Evolutionary conservation across 2,888 invertebrate genomes (phyloP).

Genomic region (Sphaerophoria taeniata): DNA sequence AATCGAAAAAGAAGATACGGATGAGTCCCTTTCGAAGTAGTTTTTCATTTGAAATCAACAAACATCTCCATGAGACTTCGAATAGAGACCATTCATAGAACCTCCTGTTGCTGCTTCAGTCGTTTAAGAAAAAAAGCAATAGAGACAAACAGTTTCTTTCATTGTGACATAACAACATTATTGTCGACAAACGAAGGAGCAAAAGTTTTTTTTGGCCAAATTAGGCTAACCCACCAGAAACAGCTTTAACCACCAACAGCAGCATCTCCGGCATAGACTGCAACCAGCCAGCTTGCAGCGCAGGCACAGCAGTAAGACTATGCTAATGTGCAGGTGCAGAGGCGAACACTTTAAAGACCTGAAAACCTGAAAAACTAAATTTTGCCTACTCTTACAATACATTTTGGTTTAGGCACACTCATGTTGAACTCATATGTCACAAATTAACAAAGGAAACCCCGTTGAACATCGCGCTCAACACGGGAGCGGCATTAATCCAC

Average conservation of each 20-base stretch:
- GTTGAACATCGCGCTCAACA: slow-evolving; percentile 58
- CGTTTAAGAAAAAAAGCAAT: slow-evolving; percentile 10
- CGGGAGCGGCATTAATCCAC: slow-evolving; percentile 64
- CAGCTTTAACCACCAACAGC: slow-evolving; percentile 14
- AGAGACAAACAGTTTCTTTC: slow-evolving; percentile 43
- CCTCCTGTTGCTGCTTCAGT: slow-evolving; percentile 7
- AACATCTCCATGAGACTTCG: slow-evolving; percentile 15
- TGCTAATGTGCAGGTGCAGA: slow-evolving; percentile 72
- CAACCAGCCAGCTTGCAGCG: background rate
- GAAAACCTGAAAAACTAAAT: background rate
- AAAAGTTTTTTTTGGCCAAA: slow-evolving; percentile 41
- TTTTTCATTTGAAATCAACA: slow-evolving; percentile 5
- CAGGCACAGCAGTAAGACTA: slow-evolving; percentile 37
- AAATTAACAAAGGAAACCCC: slow-evolving; percentile 65
- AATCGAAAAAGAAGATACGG: slow-evolving; percentile 43
- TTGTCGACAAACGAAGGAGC: slow-evolving; percentile 46
- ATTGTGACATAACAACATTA: slow-evolving; percentile 66
- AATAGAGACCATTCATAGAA: slow-evolving; percentile 32
- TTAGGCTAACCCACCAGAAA: slow-evolving; percentile 65
- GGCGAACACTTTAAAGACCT: slow-evolving; percentile 43
- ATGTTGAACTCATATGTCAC: slow-evolving; percentile 66
- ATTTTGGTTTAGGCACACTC: background rate
- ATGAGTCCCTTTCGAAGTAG: slow-evolving; percentile 57
- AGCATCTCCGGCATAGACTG: slow-evolving; percentile 14
- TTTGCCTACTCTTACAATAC: background rate